Evolutionary conservation across 1,140 invertebrate genomes (phyloP), one percentile per base, ranked within the genome.

Genomic region (Limonius californicus): DNA sequence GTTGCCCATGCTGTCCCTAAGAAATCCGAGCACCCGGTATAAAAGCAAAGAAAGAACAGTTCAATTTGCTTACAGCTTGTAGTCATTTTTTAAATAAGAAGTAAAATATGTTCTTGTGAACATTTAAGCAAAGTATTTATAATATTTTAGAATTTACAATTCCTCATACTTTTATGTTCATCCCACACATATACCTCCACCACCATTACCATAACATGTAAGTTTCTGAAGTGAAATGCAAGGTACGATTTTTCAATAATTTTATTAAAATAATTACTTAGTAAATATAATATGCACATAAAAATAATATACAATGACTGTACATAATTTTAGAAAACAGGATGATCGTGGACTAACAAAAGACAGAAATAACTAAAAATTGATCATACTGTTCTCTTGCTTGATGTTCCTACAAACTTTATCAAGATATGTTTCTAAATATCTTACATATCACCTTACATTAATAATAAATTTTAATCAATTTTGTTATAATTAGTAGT

Each of bases 221-320:
- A n/a, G n/a, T 27, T 27, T 27, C 23, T 27, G 3, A 3, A 27
- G 9, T 27, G 3, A 27, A 27, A 9, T 27, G 23, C 23, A 27
- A 27, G n/a, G n/a, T n/a, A 27, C 11, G 8, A n/a, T 7, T 39
- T 50, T 50, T 50, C 3, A 50, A 50, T 14, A 50, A 50, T 19
- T 50, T 50, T 21, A 50, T 50, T 50, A 50, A 50, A 50, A 50
- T 50, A 50, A 50, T 50, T 19, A 50, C 45, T 50, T 50, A 50
- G 45, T 61, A 54, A 61, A 54, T 32, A 66, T 68, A 66, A 66
- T 68, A 66, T 69, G 66, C 69, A 72, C 68, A 72, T 69, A 66
- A 70, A 69, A 72, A 68, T 69, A 72, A 68, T 69, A 72, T 70
- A 69, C 67, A 72, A 50, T 65, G 62, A 69, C 70, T 72, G 69